Evolutionary conservation across 2,113 vertebrate species (phyloP).

Genomic region (Actenoides lindsayi): DNA sequence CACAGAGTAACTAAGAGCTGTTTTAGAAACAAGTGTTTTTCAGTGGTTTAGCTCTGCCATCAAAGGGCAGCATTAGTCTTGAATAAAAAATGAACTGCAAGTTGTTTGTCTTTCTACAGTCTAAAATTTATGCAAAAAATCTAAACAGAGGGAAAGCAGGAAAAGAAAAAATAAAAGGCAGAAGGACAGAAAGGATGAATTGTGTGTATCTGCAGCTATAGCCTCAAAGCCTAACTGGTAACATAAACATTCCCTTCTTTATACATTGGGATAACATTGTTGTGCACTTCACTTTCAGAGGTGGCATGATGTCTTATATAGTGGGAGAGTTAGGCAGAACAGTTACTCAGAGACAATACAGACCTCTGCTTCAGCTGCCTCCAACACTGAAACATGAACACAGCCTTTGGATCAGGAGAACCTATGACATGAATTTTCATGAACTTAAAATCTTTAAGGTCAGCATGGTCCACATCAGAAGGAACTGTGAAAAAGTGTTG

Average conservation of each 20-base stretch:
- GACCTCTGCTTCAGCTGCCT: neutral
- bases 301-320: neutral
- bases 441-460: neutral
- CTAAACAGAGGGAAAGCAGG: neutral
- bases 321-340: neutral
- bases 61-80: neutral
- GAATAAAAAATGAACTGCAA: neutral
- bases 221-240: neutral
- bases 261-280: neutral
- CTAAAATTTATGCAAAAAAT: neutral
- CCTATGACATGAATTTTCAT: neutral
- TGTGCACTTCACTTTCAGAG: neutral
- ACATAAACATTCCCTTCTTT: neutral
- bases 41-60: neutral
- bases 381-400: neutral
- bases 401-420: neutral
- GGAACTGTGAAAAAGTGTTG: neutral
- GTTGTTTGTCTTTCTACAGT: neutral
- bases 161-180: neutral
- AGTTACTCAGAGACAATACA: neutral
- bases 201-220: neutral
- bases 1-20: neutral
- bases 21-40: neutral
- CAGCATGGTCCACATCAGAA: fast-evolving
- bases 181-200: neutral